Evolutionary conservation across 2,797 vertebrate species (phyloP).

Genomic region (Rhadinocentrus ornatus): DNA sequence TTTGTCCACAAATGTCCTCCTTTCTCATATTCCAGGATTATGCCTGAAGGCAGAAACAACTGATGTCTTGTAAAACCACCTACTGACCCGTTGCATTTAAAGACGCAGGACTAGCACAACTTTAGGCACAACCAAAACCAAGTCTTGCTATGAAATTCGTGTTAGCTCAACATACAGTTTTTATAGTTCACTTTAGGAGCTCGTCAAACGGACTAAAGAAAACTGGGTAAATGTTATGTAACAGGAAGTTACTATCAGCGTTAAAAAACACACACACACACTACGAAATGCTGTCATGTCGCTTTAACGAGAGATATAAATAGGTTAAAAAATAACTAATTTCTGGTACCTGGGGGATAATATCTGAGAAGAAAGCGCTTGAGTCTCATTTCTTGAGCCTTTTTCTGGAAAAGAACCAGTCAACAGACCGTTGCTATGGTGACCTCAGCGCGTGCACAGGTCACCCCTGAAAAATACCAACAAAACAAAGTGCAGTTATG

Average conservation of each 20-base stretch:
- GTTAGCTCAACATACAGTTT: not conserved
- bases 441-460: conserved; percentile 8
- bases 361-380: conserved; percentile 90
- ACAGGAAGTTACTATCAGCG: not conserved
- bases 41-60: conserved; percentile 78
- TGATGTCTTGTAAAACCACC: not conserved
- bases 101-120: not conserved
- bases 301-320: rapidly evolving
- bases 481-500: not conserved
- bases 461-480: conserved; percentile 52
- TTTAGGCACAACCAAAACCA: not conserved
- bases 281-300: not conserved
- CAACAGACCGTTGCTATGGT: conserved; percentile 77
- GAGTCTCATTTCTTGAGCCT: conserved; percentile 83
- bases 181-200: not conserved
- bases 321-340: not conserved
- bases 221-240: not conserved
- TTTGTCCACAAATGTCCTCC: conserved; percentile 84
- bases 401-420: not conserved
- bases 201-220: not conserved
- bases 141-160: not conserved
- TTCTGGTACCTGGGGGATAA: conserved; percentile 85
- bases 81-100: not conserved
- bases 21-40: conserved; percentile 93
- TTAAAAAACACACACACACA: not conserved